Evolutionary conservation across 2,113 vertebrate species (phyloP).

Genomic region (Symphodus melops): DNA sequence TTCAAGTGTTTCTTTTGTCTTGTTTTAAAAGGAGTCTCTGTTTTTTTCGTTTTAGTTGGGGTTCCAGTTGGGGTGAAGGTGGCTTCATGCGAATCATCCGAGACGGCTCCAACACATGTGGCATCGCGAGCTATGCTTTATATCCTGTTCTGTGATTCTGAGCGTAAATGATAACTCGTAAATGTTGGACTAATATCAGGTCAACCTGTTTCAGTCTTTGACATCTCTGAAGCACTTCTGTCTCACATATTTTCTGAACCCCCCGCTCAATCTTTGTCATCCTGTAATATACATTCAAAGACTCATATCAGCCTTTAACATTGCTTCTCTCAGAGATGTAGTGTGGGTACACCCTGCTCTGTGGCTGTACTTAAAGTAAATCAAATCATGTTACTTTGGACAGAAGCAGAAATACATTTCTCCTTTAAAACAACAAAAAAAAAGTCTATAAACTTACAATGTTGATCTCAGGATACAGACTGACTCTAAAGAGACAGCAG

Average conservation of each 20-base stretch:
- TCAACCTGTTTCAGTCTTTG: neutral
- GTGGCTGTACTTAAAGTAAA: too few relatives aligned
- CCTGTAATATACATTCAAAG: constrained; percentile 10
- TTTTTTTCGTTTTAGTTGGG: constrained; percentile 74
- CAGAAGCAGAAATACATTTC: neutral
- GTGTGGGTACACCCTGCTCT: neutral
- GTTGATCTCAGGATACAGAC: too few relatives aligned
- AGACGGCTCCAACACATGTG: constrained; percentile 80
- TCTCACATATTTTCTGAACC: neutral
- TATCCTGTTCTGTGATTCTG: constrained; percentile 80
- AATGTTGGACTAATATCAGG: neutral
- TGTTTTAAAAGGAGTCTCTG: neutral
- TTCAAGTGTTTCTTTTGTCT: neutral
- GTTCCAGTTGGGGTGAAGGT: constrained; percentile 81
- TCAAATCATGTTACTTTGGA: neutral
- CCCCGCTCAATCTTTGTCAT: constrained; percentile 4
- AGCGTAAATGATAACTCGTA: neutral
- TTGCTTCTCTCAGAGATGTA: constrained; percentile 49
- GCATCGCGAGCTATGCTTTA: constrained; percentile 83
- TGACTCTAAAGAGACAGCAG: too few relatives aligned
- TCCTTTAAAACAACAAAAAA: neutral
- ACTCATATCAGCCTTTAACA: neutral
- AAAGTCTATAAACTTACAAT: neutral
- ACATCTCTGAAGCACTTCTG: neutral
- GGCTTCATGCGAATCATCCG: constrained; percentile 82